A percentile compares a stretch with the other conserved stretches of the same genome.
phyloP scores from a whole-genome alignment of 2,888 invertebrate genomes.

The Elegia similella region DNA sequence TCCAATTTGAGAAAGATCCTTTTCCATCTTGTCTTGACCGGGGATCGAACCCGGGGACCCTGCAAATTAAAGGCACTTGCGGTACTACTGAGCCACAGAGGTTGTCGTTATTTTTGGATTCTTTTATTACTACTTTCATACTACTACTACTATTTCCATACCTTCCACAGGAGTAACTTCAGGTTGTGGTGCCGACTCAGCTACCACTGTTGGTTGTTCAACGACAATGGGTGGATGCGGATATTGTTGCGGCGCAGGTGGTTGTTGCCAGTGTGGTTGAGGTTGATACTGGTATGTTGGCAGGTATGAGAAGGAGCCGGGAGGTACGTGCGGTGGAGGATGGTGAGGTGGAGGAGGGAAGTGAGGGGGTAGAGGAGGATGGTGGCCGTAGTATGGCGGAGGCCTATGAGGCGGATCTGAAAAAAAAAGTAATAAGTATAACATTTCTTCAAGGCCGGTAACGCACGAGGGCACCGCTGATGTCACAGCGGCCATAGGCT shows the following conservation, averaged over 20 bases:
- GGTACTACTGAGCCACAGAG: too few species aligned
- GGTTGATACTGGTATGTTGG: background rate
- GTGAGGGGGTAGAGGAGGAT: background rate
- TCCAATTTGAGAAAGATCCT: too few species aligned
- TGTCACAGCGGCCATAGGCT: too few species aligned
- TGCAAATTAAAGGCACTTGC: too few species aligned
- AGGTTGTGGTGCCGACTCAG: background rate
- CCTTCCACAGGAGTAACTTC: background rate
- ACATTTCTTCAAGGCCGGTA: too few species aligned
- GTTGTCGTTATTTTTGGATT: too few species aligned
- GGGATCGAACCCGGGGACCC: too few species aligned
- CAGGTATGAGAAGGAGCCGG: constrained; percentile 1
- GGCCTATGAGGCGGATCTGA: background rate
- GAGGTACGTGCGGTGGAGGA: background rate
- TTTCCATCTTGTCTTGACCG: too few species aligned
- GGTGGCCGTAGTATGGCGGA: background rate
- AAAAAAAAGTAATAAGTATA: background rate
- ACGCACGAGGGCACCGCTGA: too few species aligned
- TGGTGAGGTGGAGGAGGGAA: background rate
- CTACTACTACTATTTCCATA: too few species aligned
- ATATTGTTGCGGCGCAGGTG: background rate
- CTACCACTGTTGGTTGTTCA: background rate
- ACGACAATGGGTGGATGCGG: background rate
- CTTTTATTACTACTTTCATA: too few species aligned
- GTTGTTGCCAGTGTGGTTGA: background rate